Conservation (phyloP, 2,888 invertebrate species). For the Germaria angustata region DNA sequence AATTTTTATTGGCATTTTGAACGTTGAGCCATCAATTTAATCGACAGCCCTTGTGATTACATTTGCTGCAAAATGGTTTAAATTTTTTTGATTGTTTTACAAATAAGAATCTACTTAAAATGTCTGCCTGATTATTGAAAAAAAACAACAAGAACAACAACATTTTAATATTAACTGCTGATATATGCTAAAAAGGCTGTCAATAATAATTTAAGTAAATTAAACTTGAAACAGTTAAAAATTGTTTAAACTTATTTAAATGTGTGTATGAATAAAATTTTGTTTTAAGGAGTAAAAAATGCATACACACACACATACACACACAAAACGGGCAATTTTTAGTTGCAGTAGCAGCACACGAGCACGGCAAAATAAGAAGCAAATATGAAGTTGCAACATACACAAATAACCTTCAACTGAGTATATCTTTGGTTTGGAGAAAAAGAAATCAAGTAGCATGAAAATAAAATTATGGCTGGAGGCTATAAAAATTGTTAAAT, state of each 20-base stretch:
- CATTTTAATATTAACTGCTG: conserved; percentile 41
- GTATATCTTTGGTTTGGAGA: not conserved
- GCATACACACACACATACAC: not conserved
- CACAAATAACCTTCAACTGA: not conserved
- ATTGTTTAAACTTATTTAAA: conserved; percentile 1
- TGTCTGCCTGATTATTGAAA: conserved; percentile 29
- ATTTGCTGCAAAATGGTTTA: conserved; percentile 2
- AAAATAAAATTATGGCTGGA: conserved; percentile 65
- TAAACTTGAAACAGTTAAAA: conserved; percentile 63
- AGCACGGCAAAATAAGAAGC: not conserved
- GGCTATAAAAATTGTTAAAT: conserved; percentile 65
- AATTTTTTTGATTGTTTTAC: not conserved
- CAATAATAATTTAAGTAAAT: conserved; percentile 69
- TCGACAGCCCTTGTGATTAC: not conserved
- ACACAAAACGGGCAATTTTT: conserved; percentile 42
- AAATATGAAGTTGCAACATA: not conserved
- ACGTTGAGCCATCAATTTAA: conserved; percentile 2
- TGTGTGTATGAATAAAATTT: not conserved
- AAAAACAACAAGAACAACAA: no score
- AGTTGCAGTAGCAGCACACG: conserved; percentile 2
- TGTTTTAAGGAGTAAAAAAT: not conserved
- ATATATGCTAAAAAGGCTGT: conserved; percentile 66
- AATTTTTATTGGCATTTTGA: conserved; percentile 16
- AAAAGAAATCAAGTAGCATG: conserved; percentile 62
- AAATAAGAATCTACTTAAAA: conserved; percentile 8